These are phyloP conservation scores for Hydropsyche betteni DNA, from an alignment of 2,888 invertebrate genomes.

Conservation along the genomic window DNA sequence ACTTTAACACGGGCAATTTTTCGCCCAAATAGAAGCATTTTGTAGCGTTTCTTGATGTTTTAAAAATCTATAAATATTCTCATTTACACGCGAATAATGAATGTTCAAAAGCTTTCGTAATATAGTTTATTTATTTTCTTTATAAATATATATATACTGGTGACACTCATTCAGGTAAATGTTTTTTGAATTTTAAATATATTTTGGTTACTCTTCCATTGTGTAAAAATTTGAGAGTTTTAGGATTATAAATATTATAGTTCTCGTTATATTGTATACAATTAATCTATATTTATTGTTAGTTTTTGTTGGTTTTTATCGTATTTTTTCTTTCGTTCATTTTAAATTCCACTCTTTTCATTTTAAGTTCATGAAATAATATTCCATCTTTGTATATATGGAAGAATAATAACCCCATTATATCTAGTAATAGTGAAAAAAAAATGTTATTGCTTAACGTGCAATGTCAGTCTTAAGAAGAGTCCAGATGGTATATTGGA, in stretches of 20 bases:
- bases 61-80: too few species aligned
- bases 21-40: too few species aligned
- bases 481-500: conserved; percentile 34
- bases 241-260: too few species aligned
- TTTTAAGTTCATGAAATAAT: conserved; percentile 40
- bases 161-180: conserved; percentile 9
- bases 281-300: conserved; percentile 25
- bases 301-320: conserved; percentile 12
- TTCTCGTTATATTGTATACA: not conserved
- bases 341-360: conserved; percentile 32
- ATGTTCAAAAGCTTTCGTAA: too few species aligned
- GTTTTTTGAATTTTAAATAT: not conserved
- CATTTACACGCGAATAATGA: too few species aligned
- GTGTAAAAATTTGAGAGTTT: not conserved
- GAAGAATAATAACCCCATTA: conserved; percentile 51
- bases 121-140: too few species aligned
- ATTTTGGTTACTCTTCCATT: not conserved
- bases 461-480: conserved; percentile 35
- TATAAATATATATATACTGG: too few species aligned
- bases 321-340: conserved; percentile 30
- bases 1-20: too few species aligned
- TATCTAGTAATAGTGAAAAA: conserved; percentile 45
- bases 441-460: conserved; percentile 42
- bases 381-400: conserved; percentile 52
- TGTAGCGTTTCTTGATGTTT: too few species aligned